phyloP scores from a whole-genome alignment of 2,888 invertebrate species.

The Sarcophaga rosellei region DNA sequence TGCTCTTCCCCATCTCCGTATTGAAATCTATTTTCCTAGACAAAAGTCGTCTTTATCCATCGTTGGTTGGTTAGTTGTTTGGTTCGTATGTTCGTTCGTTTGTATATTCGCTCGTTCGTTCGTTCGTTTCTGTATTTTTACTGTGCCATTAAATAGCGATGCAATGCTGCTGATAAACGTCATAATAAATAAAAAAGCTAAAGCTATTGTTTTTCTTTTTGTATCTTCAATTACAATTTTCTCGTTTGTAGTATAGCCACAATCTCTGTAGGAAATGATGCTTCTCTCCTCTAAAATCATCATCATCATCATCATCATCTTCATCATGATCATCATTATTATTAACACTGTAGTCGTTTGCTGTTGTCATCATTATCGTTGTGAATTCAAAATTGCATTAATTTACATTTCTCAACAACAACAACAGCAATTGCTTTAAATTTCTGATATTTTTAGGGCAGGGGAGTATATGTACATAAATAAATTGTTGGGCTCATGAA shows the following conservation, averaged over 20 bases:
- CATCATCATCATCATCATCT: slow-evolving; percentile 20
- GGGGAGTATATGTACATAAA: not conserved
- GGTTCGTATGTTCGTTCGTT: not conserved
- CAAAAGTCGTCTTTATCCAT: not conserved
- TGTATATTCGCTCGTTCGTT: slow-evolving; percentile 16
- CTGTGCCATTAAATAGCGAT: not conserved
- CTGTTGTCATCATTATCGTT: slow-evolving; percentile 4
- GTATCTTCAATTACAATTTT: slow-evolving; percentile 7
- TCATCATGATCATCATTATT: not conserved
- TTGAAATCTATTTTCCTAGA: slow-evolving; percentile 53
- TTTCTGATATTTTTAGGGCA: not conserved
- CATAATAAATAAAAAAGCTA: slow-evolving; percentile 26
- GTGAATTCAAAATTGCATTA: not conserved
- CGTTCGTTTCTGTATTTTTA: not conserved
- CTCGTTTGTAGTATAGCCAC: not conserved
- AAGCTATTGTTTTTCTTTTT: slow-evolving; percentile 38
- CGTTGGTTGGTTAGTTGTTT: not conserved
- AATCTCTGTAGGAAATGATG: slow-evolving; percentile 2
- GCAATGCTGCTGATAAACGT: slow-evolving; percentile 38
- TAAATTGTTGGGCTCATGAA: slow-evolving; percentile 1
- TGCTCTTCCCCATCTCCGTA: slow-evolving; percentile 18
- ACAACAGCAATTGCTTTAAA: not conserved
- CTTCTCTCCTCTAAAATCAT: slow-evolving; percentile 24
- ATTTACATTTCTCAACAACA: too few relatives aligned
- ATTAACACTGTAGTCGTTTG: not conserved